Percentiles rank a stretch among this genome's conserved stretches.
Evolutionary conservation across 2,888 invertebrate species (phyloP).

Genomic region (Brachylomia viminalis): DNA sequence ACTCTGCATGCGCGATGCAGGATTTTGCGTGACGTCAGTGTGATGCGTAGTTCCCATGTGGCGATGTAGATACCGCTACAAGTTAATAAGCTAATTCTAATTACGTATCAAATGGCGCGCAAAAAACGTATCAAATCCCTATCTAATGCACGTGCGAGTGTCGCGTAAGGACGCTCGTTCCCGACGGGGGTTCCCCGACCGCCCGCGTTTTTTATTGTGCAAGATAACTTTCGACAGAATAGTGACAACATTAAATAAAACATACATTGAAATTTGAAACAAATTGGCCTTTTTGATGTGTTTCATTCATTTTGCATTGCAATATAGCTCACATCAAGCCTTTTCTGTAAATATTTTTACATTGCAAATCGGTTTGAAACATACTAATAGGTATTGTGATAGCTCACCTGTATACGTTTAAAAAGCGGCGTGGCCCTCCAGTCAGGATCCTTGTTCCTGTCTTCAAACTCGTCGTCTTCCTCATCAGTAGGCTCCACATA

Average conservation of each 20-base stretch:
- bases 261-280: neutral
- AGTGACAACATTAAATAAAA: neutral
- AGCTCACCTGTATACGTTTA: slow-evolving; percentile 84
- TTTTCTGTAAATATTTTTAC: neutral
- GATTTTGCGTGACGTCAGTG: too few species aligned
- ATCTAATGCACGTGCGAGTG: too few species aligned
- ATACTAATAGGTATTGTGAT: neutral
- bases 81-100: too few species aligned
- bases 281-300: neutral
- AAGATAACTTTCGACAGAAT: neutral
- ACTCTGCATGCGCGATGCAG: too few species aligned
- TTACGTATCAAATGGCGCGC: neutral
- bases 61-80: too few species aligned
- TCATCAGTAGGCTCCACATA: slow-evolving; percentile 83
- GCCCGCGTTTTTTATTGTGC: neutral
- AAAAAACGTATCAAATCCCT: too few species aligned
- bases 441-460: slow-evolving; percentile 91
- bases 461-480: slow-evolving; percentile 80
- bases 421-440: slow-evolving; percentile 93
- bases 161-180: too few species aligned
- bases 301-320: neutral
- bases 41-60: too few species aligned
- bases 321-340: neutral
- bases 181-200: too few species aligned
- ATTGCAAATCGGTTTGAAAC: neutral